Evolutionary conservation across 1,140 invertebrate species (phyloP).

Genomic region (Drosophila murphyi): DNA sequence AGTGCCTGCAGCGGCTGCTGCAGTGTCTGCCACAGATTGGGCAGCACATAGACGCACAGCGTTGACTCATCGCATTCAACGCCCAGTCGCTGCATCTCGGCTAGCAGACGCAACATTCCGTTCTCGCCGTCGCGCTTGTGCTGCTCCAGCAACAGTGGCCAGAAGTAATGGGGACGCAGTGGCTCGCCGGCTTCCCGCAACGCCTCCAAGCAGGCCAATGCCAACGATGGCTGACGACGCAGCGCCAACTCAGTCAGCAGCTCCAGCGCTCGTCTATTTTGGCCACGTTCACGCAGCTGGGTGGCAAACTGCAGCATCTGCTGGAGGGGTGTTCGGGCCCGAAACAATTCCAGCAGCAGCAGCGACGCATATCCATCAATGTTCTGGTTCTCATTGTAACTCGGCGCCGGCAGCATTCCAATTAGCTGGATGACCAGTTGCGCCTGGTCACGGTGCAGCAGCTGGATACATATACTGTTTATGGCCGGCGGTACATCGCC

Average conservation of each 20-base stretch:
- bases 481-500: slow-evolving; percentile 61
- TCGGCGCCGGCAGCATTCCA: slow-evolving; percentile 56
- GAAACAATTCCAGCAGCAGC: slow-evolving; percentile 70
- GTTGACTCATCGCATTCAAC: slow-evolving; percentile 85
- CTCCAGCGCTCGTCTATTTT: slow-evolving; percentile 71
- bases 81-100: slow-evolving; percentile 80
- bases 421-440: slow-evolving; percentile 52
- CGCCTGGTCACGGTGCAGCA: slow-evolving; percentile 48
- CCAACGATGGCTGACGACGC: slow-evolving; percentile 55
- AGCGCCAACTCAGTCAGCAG: slow-evolving; percentile 68
- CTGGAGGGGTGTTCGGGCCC: slow-evolving; percentile 22
- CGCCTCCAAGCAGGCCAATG: slow-evolving; percentile 58
- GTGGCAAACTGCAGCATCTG: slow-evolving; percentile 63
- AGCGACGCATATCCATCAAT: slow-evolving; percentile 64
- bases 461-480: slow-evolving; percentile 62
- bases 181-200: slow-evolving; percentile 50
- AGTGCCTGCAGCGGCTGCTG: slow-evolving; percentile 72
- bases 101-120: slow-evolving; percentile 70
- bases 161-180: slow-evolving; percentile 80
- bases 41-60: slow-evolving; percentile 84
- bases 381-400: slow-evolving; percentile 69
- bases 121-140: slow-evolving; percentile 60
- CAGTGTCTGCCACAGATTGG: slow-evolving; percentile 74
- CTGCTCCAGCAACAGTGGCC: slow-evolving; percentile 70
- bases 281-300: slow-evolving; percentile 48